Base-by-base conservation (phyloP, 2,888 invertebrate species). In the Drosophila hawaiiensis region DNA sequence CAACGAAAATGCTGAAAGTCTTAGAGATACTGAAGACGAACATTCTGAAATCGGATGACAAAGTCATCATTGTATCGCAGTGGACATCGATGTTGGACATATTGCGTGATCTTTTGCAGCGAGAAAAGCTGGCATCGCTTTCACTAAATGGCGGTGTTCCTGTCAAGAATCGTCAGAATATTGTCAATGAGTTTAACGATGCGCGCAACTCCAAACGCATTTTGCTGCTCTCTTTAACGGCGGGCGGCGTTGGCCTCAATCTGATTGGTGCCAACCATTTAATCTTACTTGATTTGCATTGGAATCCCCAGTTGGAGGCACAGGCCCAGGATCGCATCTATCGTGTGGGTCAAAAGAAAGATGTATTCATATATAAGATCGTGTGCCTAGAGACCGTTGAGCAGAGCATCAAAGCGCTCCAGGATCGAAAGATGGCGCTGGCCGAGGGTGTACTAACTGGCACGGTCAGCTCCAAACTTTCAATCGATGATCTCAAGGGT, bases 301-400 rank as follows among this genome's bases (percentile, higher is more conserved):
- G 99, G 98, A 99, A 99, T 95, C 99, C 99, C 0, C 98, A 99
- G 90, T 94, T 99, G 54, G 99, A 99, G 93, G 95, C 96, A 52
- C 99, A 99, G 93, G 99, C 99, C 0, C 97, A 97, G 94, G 99
- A 99, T 94, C 95, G 99, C 73, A 96, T 99, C 74, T 98, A 98
- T 94, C 94, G 99, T 72, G 96, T 99, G 76, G 99, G 99, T 0
- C 99, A 99, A 93, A 95, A 93, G 56, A 97, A 96, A 90, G 93
- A 95, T 82, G 98, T 98, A 0, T 94, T 95, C 83, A 95, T 99
- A 59, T 97, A 98, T 93, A 97, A 97, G 91, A 97, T 98, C 91
- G 95, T 99, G 91, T 96, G 97, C 83, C 94, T 95, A 69, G 96
- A 97, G 59, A 98, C 98, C 0, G 97, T 99, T 28, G 99, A 99